phyloP scores from a whole-genome alignment of 1,140 invertebrate genomes.

The Scaptomyza graminum region DNA sequence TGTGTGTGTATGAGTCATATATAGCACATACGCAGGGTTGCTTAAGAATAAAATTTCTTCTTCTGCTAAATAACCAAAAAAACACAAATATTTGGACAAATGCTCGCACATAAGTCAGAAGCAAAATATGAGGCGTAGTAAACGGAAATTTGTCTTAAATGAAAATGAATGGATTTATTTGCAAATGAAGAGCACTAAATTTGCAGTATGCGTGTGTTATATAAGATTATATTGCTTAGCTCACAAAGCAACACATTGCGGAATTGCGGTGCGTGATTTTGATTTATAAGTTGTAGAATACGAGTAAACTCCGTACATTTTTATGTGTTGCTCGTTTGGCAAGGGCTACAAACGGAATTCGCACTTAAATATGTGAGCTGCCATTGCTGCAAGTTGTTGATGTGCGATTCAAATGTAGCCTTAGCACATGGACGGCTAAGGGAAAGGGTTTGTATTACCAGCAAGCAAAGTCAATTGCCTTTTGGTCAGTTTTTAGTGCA shows the following conservation, averaged over 20 bases:
- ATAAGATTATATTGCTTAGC: slow-evolving; percentile 45
- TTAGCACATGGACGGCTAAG: slow-evolving; percentile 10
- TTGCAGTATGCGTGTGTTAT: slow-evolving; percentile 19
- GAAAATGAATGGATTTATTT: slow-evolving; percentile 59
- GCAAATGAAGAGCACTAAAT: slow-evolving; percentile 33
- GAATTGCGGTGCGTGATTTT: slow-evolving; percentile 55
- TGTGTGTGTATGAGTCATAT: neutral
- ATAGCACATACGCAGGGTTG: slow-evolving; percentile 34
- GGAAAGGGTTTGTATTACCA: neutral
- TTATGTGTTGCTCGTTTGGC: slow-evolving; percentile 44
- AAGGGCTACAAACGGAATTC: slow-evolving; percentile 54
- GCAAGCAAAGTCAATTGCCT: neutral
- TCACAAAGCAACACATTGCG: slow-evolving; percentile 33
- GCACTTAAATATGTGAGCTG: slow-evolving; percentile 47
- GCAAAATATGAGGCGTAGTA: slow-evolving; percentile 48
- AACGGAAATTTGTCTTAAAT: slow-evolving; percentile 56
- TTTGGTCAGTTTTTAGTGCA: slow-evolving; percentile 3
- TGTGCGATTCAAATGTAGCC: slow-evolving; percentile 26
- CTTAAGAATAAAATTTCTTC: neutral
- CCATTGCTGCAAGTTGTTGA: slow-evolving; percentile 47
- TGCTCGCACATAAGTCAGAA: slow-evolving; percentile 37
- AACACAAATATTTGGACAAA: slow-evolving; percentile 24
- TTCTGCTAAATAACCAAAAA: slow-evolving; percentile 25
- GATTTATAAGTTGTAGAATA: slow-evolving; percentile 57
- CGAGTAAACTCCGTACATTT: slow-evolving; percentile 31